A percentile compares a stretch with the other conserved stretches of the same genome.
Evolutionary conservation across 2,888 invertebrate genomes (phyloP).

Genomic region (Campoletis raptor): DNA sequence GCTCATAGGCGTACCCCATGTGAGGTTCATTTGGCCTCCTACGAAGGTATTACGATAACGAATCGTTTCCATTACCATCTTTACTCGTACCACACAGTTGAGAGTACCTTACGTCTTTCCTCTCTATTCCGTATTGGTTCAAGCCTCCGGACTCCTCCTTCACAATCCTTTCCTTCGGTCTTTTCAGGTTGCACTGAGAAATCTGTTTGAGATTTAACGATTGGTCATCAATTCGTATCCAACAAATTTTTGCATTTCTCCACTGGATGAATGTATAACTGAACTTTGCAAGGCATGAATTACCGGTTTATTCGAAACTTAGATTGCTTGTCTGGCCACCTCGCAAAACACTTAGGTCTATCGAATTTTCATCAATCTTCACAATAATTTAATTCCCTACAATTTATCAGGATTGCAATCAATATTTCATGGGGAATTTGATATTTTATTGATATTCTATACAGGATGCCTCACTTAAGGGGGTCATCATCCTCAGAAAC

Average conservation of each 20-base stretch:
- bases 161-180: slow-evolving; percentile 10
- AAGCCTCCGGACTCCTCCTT: slow-evolving; percentile 58
- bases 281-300: not conserved
- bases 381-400: not conserved
- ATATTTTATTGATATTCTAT: not conserved
- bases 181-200: slow-evolving; percentile 9
- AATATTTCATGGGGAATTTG: not conserved
- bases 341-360: not conserved
- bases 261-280: not conserved
- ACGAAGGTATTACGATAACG: slow-evolving; percentile 76
- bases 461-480: not conserved
- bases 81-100: slow-evolving; percentile 43
- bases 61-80: slow-evolving; percentile 73
- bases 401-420: not conserved
- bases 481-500: not conserved
- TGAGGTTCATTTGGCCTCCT: slow-evolving; percentile 71
- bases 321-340: not conserved
- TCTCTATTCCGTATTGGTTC: slow-evolving; percentile 66
- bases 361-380: not conserved
- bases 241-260: slow-evolving; percentile 28
- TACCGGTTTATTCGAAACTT: not conserved
- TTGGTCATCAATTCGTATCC: slow-evolving; percentile 43
- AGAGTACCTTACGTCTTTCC: slow-evolving; percentile 51
- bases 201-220: slow-evolving; percentile 42
- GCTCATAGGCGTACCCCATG: slow-evolving; percentile 71